Conservation (phyloP, 2,113 vertebrate species). For the Numenius arquata region DNA sequence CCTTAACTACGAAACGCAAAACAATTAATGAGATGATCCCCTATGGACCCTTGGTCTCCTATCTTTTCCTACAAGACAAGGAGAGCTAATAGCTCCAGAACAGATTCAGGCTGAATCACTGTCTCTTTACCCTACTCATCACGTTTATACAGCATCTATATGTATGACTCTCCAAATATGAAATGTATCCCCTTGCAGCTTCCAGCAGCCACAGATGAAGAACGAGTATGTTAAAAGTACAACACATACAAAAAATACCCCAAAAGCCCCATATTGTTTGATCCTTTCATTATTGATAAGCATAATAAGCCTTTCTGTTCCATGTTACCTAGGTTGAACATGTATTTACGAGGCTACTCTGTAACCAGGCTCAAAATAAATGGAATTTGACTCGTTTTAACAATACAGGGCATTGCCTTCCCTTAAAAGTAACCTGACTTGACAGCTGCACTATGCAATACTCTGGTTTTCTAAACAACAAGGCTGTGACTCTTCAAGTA, state of each 20-base stretch:
- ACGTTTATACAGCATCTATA: neutral
- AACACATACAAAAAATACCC: neutral
- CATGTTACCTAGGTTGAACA: neutral
- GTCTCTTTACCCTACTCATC: neutral
- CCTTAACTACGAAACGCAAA: neutral
- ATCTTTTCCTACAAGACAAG: neutral
- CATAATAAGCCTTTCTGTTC: accelerated
- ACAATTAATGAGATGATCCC: neutral
- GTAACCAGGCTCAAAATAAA: neutral
- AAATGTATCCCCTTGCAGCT: accelerated
- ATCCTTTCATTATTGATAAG: neutral
- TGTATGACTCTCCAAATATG: neutral
- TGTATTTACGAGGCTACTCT: neutral
- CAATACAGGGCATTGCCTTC: neutral
- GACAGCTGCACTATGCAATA: neutral
- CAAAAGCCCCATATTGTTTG: neutral
- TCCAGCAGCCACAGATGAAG: neutral
- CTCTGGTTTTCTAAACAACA: neutral
- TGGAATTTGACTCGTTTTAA: neutral
- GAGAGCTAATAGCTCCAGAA: neutral
- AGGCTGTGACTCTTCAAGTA: neutral
- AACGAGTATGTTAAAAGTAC: neutral
- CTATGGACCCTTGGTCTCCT: neutral
- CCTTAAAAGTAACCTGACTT: neutral
- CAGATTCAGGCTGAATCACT: neutral